Evolutionary conservation across 2,797 vertebrate genomes (phyloP), one percentile per base, ranked within the genome.

Genomic region (Prunella strophiata): DNA sequence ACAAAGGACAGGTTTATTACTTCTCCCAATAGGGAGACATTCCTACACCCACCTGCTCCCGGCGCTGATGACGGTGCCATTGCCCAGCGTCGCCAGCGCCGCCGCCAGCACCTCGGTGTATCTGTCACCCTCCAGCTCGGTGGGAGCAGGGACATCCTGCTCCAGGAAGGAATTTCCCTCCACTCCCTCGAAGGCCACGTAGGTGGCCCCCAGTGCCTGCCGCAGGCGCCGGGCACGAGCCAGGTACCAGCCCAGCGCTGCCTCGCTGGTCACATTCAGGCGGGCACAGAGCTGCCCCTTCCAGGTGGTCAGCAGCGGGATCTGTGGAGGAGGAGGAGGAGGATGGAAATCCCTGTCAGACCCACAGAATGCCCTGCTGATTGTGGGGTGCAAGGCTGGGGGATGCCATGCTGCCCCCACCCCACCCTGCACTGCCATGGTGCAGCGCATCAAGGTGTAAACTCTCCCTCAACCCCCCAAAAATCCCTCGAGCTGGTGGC

Each of bases 231-330:
- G 98, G 93, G 98, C 98, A 32, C 97, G 97, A 16, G 98, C 98
- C 97, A 99, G 95, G 96, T 98, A 99, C 99, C 99, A 99, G 94
- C 90, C 94, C 45, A 98, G 97, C 0, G 98, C 99, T 38, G 81
- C 97, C 32, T 98, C 96, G 40, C 98, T 99, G 81, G 98, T 98
- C 96, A 99, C 96, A 43, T 99, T 99, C 63, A 99, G 97, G 96
- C 98, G 98, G 52, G 98, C 98, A 1, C 98, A 98, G 85, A 98
- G 98, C 91, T 92, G 98, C 57, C 98, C 98, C 94, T 95, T 98
- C 99, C 99, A 99, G 59, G 97, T 98, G 91, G 97, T 98, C 97
- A 99, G 97, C 96, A 99, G 93, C 0, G 98, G 99, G 75, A 98
- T 95, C 99, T 99, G 94, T 1, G 0, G 71, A 16, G 6, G 22